Percentiles rank a stretch among this genome's conserved stretches.
These are phyloP conservation scores for Hippocampus guttulatus DNA, from an alignment of 2,113 vertebrate species.

Conservation along the genomic window DNA sequence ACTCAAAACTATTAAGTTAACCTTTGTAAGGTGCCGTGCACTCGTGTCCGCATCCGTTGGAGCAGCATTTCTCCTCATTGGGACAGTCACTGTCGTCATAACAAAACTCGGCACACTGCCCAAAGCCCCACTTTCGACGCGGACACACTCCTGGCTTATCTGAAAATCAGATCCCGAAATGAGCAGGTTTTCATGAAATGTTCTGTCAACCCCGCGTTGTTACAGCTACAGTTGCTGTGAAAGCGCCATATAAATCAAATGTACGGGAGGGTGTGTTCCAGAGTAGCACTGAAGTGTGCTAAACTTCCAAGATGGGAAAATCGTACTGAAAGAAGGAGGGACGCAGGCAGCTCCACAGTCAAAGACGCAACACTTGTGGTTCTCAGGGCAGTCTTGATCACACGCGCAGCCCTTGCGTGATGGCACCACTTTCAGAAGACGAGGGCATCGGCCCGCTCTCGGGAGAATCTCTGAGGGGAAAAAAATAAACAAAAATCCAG, in stretches of 20 bases:
- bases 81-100: constrained; percentile 65
- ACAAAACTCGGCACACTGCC: constrained; percentile 67
- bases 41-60: constrained; percentile 71
- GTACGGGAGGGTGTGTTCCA: not conserved
- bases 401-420: constrained; percentile 51
- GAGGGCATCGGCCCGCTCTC: constrained; percentile 60
- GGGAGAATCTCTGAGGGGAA: constrained; percentile 14
- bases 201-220: too few relatives aligned
- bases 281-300: not conserved
- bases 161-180: constrained; percentile 25
- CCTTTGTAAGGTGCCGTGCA: constrained; percentile 68
- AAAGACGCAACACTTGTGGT: constrained; percentile 63
- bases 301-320: not conserved
- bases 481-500: not conserved
- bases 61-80: constrained; percentile 68
- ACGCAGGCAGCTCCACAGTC: constrained; percentile 62
- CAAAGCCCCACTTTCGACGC: constrained; percentile 34
- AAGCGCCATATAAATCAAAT: not conserved
- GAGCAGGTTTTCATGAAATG: not conserved
- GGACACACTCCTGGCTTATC: constrained; percentile 62
- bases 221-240: too few relatives aligned
- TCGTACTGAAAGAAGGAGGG: constrained; percentile 62
- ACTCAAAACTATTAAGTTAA: constrained; percentile 19
- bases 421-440: constrained; percentile 41
- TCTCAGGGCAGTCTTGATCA: constrained; percentile 55